Evolutionary conservation across 2,113 vertebrate genomes (phyloP).

Genomic region (Steatornis caripensis): DNA sequence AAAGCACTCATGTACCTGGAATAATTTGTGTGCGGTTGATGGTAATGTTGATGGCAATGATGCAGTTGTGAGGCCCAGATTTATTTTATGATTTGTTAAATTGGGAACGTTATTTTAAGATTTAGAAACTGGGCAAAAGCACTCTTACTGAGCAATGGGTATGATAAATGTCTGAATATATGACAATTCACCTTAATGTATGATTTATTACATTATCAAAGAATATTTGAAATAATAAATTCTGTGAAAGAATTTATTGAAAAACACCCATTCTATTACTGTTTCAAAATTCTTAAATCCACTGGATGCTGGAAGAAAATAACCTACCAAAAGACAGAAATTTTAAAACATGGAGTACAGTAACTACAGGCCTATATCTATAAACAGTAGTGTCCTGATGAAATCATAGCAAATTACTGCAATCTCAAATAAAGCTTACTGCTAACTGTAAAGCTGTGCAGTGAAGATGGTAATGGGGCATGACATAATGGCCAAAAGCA

Average conservation of each 20-base stretch:
- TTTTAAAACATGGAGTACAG: not conserved
- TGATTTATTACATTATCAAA: conserved; percentile 26
- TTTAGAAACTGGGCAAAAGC: not conserved
- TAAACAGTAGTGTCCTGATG: not conserved
- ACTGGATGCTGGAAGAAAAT: not conserved
- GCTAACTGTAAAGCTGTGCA: not conserved
- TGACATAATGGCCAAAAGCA: conserved; percentile 20
- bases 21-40: not conserved
- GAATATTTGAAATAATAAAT: not conserved
- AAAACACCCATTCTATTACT: not conserved
- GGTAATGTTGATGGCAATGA: not conserved
- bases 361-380: not conserved
- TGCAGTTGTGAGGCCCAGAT: not conserved
- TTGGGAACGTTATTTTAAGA: not conserved
- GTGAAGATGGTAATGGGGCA: not conserved
- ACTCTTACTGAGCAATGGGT: not conserved
- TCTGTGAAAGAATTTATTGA: not conserved
- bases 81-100: conserved; percentile 23
- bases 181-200: not conserved
- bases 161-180: conserved; percentile 1
- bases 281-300: not conserved
- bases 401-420: not conserved
- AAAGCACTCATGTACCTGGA: not conserved
- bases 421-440: not conserved
- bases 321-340: not conserved